A percentile compares a stretch with the other conserved stretches of the same genome.
These are phyloP conservation scores for Chromis chromis DNA, from an alignment of 2,797 vertebrate genomes.

Conservation along the genomic window DNA sequence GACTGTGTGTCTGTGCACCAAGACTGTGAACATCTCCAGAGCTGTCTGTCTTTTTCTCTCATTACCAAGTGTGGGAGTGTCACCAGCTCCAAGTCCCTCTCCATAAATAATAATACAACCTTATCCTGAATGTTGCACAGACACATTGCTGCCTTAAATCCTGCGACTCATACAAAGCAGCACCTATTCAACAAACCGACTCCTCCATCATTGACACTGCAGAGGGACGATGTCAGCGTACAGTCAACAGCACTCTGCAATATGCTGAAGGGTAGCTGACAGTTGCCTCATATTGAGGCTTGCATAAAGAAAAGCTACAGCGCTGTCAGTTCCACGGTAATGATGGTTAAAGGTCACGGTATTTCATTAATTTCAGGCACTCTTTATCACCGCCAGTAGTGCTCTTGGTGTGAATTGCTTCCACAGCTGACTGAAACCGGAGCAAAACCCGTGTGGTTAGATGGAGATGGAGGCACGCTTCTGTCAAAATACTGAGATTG, in stretches of 20 bases:
- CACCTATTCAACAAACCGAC: constrained; percentile 27
- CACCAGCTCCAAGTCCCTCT: constrained; percentile 27
- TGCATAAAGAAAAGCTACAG: constrained; percentile 37
- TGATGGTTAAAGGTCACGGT: constrained; percentile 66
- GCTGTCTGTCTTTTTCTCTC: constrained; percentile 3
- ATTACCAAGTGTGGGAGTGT: constrained; percentile 22
- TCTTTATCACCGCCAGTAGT: constrained; percentile 40
- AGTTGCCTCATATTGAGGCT: constrained; percentile 34
- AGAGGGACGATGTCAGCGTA: constrained; percentile 42
- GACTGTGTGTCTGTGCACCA: not conserved
- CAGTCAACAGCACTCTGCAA: constrained; percentile 54
- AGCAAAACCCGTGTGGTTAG: constrained; percentile 2
- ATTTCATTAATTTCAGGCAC: constrained; percentile 66
- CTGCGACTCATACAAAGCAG: constrained; percentile 43
- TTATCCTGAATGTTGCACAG: constrained; percentile 19
- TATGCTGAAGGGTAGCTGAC: constrained; percentile 38
- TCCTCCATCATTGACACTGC: constrained; percentile 42
- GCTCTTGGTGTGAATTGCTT: constrained; percentile 52
- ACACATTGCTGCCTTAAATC: constrained; percentile 10
- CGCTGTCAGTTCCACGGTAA: constrained; percentile 55
- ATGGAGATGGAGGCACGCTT: constrained; percentile 1
- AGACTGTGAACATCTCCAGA: constrained; percentile 17
- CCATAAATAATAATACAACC: constrained; percentile 63
- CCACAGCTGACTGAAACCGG: constrained; percentile 17
- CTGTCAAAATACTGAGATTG: constrained; percentile 7